Evolutionary conservation across 2,888 invertebrate species (phyloP).

Genomic region (Eristalis intricaria): DNA sequence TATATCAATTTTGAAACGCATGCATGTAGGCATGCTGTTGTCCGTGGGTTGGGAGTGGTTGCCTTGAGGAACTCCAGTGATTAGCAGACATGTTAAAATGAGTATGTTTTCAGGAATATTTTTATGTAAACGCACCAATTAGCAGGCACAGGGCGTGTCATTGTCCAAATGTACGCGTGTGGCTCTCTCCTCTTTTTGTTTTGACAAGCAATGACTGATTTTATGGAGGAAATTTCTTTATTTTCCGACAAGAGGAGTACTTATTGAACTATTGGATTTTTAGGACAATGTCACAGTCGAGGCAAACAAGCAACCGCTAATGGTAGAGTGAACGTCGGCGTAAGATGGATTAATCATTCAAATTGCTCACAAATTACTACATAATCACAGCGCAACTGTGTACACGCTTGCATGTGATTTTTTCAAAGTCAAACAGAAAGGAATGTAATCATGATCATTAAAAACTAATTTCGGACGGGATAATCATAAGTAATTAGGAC

Average conservation of each 20-base stretch:
- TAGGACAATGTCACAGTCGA: neutral
- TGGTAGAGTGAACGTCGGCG: neutral
- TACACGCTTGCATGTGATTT: conserved; percentile 1
- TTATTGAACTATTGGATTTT: neutral
- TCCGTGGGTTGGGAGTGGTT: neutral
- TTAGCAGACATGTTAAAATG: neutral
- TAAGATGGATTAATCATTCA: conserved; percentile 35
- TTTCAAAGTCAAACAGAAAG: conserved; percentile 20
- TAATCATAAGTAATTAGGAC: conserved; percentile 3
- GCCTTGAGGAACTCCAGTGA: neutral
- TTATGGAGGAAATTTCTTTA: neutral
- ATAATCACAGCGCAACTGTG: conserved; percentile 33
- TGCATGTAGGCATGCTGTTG: too few species aligned
- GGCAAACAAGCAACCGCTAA: neutral
- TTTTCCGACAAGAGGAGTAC: neutral
- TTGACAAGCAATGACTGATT: neutral
- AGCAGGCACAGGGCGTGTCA: neutral
- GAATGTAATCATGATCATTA: conserved; percentile 50
- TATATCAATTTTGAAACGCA: neutral
- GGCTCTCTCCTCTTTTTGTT: neutral
- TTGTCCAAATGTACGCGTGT: neutral
- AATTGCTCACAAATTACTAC: conserved; percentile 41
- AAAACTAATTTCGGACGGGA: conserved; percentile 23
- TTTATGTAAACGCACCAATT: neutral
- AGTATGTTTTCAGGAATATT: neutral